Evolutionary conservation across 53 echinoderm and acorn worm species (phyloP).

Genomic region (Paelopatides confundens): DNA sequence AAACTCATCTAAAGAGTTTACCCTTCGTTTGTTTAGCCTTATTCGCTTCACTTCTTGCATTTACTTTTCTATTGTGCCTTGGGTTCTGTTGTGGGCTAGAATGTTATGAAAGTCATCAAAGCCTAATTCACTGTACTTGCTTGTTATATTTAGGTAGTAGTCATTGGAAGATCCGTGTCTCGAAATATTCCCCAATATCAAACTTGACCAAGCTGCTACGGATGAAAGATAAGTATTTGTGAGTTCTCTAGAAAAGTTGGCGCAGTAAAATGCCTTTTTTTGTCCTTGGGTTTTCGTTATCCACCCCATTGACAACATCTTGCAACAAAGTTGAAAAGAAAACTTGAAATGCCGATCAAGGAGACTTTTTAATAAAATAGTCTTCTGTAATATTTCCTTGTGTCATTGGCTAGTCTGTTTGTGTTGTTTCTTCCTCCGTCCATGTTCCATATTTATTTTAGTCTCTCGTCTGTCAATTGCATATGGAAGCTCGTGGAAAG

Average conservation of each 20-base stretch:
- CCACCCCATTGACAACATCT: neutral
- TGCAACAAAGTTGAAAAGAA: neutral
- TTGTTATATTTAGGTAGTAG: neutral
- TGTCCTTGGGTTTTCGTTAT: neutral
- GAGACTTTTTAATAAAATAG: neutral
- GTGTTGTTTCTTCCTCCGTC: neutral
- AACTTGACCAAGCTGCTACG: neutral
- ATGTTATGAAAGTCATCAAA: neutral
- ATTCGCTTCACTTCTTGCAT: neutral
- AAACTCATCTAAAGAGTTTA: slow-evolving; percentile 6
- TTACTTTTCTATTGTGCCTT: neutral
- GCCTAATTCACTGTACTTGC: neutral
- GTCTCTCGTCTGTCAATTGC: neutral
- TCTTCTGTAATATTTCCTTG: neutral
- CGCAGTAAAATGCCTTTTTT: neutral
- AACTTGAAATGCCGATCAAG: neutral
- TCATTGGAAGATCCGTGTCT: neutral
- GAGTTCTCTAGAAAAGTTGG: neutral
- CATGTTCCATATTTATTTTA: too few species aligned
- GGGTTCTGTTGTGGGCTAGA: neutral
- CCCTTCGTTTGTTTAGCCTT: neutral
- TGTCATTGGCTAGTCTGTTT: neutral
- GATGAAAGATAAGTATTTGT: neutral
- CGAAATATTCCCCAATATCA: slow-evolving; percentile 6
- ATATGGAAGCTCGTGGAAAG: neutral